Percentiles rank a stretch among this genome's conserved stretches.
Evolutionary conservation across 2,113 vertebrate species (phyloP).

Genomic region (Python bivittatus): DNA sequence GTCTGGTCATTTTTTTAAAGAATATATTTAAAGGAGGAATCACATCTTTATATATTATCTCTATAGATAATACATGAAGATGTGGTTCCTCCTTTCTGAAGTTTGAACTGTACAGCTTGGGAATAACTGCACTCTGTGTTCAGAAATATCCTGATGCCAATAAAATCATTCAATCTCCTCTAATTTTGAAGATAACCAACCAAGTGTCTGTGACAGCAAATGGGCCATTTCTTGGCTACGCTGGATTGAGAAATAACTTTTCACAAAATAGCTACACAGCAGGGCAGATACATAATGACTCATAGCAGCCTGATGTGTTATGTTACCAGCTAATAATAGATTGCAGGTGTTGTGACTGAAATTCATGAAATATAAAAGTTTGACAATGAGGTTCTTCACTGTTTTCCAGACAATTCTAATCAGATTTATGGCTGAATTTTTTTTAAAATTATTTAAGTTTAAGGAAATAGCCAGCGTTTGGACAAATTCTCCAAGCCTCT

Average conservation of each 20-base stretch:
- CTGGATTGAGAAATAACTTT: background rate
- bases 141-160: too few relatives aligned
- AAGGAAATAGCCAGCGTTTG: background rate
- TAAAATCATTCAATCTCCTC: background rate
- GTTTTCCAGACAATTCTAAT: constrained; percentile 3
- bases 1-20: background rate
- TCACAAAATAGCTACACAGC: background rate
- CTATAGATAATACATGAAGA: background rate
- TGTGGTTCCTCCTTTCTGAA: too few relatives aligned
- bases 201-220: background rate
- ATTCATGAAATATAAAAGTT: background rate
- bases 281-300: background rate
- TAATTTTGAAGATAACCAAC: constrained; percentile 9
- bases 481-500: background rate
- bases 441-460: constrained; percentile 4
- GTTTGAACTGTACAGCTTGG: background rate
- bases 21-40: background rate
- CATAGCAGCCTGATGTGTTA: background rate
- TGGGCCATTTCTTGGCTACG: background rate
- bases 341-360: background rate
- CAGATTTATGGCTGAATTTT: background rate
- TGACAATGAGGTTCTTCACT: background rate
- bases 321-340: background rate
- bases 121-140: background rate
- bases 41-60: too few relatives aligned